Base-by-base conservation (phyloP, 2,888 invertebrate species). In the Ceriagrion tenellum region DNA sequence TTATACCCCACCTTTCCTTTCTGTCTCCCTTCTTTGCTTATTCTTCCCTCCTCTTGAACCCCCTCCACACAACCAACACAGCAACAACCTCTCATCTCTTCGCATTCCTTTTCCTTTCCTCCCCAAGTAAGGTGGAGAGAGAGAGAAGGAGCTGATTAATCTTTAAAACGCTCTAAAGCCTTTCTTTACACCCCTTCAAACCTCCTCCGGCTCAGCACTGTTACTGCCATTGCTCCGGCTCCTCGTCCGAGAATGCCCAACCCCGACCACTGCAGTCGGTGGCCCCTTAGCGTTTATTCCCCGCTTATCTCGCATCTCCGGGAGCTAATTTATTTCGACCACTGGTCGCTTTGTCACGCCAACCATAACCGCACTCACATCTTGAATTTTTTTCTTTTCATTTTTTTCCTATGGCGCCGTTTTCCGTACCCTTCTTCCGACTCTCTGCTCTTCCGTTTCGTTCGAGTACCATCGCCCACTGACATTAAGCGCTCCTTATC, bases 281-380 rank as follows among this genome's bases (percentile, higher is more conserved):
- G 93, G 93, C 69, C 93, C 93, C 93, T 93, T 93, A 93, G 93
- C 55, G 93, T 69, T 93, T 74, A 93, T 93, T 47, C 93, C 35
- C 3, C 93, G 63, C 56, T 59, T 69, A 93, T 93, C 93, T 93
- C 40, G 93, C 35, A 93, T 93, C 93, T 93, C 63, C 93, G 26
- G 47, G n/a, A n/a, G 93, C 93, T 74, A 93, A 93, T 93, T 93
- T 93, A 93, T 93, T 93, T 93, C 63, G 69, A 74, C 93, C 69
- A 40, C 69, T 74, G 93, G 93, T 93, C 93, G 93, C 93, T 93
- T 93, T 93, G 93, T 93, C 93, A 93, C 93, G 69, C 47, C 69
- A 63, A 47, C 47, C 69, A 47, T 69, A 63, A 93, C 93, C 93
- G 93, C 74, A 69, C 93, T 74, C 93, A 74, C 74, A 23, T 18